Evolutionary conservation across 2,113 vertebrate genomes (phyloP), one percentile per base, ranked within the genome.

Genomic region (Hypomesus transpacificus): DNA sequence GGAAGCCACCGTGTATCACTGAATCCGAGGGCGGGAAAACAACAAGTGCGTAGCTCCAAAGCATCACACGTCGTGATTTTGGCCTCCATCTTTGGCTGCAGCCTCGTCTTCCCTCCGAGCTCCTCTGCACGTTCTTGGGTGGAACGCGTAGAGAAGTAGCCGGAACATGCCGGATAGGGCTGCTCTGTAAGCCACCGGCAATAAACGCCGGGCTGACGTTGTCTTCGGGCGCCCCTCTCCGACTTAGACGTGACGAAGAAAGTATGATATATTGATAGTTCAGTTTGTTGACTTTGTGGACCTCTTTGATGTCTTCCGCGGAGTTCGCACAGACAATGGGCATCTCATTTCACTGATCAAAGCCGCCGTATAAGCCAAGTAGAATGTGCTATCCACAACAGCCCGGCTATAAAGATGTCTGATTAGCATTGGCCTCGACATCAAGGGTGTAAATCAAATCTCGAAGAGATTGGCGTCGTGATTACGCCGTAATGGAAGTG

Each of bases 391-490:
- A 69, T 53, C 70, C 13, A 66, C 68, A 66, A 78, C 69, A 28
- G 18, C 69, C n/a, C 69, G 51, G 69, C 20, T 24, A 16, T 68
- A 46, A 52, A 63, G 14, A 51, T 28, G 71, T 4, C 66, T 65
- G 66, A 79, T 79, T 62, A 39, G 53, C 59, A 57, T 46, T 31
- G 39, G 28, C 68, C 72, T 66, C 75, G 63, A 66, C 22, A 26
- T 52, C 50, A 53, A 14, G 24, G 53, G 20, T 4, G 26, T 73
- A 75, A 46, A 77, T 85, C 71, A 73, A 17, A 76, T 46, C 68
- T 16, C 65, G 14, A 61, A 24, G 50, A 56, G 50, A 71, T 76
- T 73, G 69, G 39, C 62, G 52, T 31, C n/a, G 53, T 57, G 56
- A 20, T 28, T 60, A 68, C 13, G 14, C 54, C 4, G 21, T 68